Evolutionary conservation across 2,888 invertebrate genomes (phyloP).

Genomic region (Ichneumoninae sp.): DNA sequence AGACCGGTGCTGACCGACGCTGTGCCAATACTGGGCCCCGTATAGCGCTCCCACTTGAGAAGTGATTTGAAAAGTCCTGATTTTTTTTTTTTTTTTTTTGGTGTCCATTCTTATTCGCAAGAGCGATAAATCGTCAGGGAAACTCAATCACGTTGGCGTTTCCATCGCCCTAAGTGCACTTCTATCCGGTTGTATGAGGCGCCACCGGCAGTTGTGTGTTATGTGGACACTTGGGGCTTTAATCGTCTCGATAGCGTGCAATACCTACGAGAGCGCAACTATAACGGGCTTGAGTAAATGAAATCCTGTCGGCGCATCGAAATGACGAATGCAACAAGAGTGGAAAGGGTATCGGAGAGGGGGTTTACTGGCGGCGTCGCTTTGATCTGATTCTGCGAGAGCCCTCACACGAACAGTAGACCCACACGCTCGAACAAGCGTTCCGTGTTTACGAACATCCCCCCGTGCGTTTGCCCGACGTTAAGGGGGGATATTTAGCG

Average conservation of each 20-base stretch:
- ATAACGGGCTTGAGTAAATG: constrained; percentile 18
- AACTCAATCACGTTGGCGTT: constrained; percentile 43
- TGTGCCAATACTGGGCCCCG: no score
- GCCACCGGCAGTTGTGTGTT: constrained; percentile 29
- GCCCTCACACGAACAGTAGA: constrained; percentile 11
- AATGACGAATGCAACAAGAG: constrained; percentile 23
- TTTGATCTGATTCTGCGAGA: constrained; percentile 41
- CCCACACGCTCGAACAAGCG: constrained; percentile 1
- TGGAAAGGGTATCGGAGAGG: not conserved
- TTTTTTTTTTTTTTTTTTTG: not conserved
- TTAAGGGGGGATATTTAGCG: constrained; percentile 27
- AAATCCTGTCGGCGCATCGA: constrained; percentile 10
- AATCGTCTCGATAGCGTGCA: constrained; percentile 26
- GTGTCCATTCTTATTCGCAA: constrained; percentile 26
- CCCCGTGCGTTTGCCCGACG: constrained; percentile 1
- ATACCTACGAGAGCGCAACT: constrained; percentile 15
- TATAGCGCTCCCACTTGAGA: no score
- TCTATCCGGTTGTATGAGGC: constrained; percentile 23
- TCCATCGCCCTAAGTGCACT: constrained; percentile 43
- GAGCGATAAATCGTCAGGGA: constrained; percentile 39
- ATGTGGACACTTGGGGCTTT: constrained; percentile 12
- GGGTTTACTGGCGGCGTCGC: constrained; percentile 18
- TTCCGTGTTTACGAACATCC: constrained; percentile 29
- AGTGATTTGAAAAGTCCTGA: constrained; percentile 35
- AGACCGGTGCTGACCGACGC: no score